phyloP scores from a whole-genome alignment of 2,888 invertebrate species.

The Agrypnus murinus region DNA sequence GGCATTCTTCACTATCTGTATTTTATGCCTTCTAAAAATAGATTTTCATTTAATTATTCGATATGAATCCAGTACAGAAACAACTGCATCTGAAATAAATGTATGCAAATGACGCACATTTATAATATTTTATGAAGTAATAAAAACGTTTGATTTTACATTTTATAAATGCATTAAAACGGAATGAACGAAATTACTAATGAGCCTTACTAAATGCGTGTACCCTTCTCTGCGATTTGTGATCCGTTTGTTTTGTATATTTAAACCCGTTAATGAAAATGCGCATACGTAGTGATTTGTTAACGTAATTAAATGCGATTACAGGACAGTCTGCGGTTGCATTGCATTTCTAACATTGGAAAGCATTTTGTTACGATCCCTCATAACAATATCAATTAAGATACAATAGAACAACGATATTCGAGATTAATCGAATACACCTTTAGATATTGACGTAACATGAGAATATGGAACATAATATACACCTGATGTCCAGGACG shows the following conservation, averaged over 20 bases:
- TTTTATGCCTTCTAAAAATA: no score
- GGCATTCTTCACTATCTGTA: no score
- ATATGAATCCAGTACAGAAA: no score
- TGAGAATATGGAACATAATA: constrained; percentile 20
- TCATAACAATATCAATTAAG: constrained; percentile 33
- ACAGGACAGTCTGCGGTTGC: constrained; percentile 49
- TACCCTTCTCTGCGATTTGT: constrained; percentile 50
- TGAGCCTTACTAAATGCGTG: constrained; percentile 49
- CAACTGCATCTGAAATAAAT: no score
- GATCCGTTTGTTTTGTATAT: constrained; percentile 58
- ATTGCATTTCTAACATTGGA: constrained; percentile 28
- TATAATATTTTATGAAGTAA: no score
- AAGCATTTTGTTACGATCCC: neutral
- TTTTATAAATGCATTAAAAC: no score
- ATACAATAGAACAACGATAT: constrained; percentile 16
- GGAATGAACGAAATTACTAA: constrained; percentile 38
- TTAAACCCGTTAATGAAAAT: constrained; percentile 60
- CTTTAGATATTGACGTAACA: constrained; percentile 34
- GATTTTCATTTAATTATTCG: no score
- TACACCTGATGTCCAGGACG: constrained; percentile 42
- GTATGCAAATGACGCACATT: no score
- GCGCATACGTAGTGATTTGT: constrained; percentile 57
- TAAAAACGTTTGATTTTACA: no score
- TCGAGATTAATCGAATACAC: constrained; percentile 31
- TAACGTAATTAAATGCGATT: constrained; percentile 61